These are phyloP conservation scores for Cygnus olor DNA, from an alignment of 2,797 vertebrate genomes.

Conservation along the genomic window DNA sequence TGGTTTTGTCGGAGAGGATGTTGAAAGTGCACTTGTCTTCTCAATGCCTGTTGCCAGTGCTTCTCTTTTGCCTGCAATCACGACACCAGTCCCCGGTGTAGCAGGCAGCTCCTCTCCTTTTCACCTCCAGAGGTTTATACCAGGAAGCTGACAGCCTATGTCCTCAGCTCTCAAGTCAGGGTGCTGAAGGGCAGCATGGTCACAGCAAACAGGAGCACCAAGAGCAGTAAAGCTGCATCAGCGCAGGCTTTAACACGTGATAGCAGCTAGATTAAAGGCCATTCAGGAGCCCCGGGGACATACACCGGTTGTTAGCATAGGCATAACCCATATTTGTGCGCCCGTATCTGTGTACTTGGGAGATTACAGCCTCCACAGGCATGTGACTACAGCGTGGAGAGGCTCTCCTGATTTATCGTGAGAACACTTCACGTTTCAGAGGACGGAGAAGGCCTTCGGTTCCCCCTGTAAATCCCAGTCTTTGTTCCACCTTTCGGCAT, in stretches of 20 bases:
- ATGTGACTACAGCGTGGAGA: neutral
- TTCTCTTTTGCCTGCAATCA: neutral
- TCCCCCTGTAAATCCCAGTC: neutral
- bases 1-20: neutral
- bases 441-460: neutral
- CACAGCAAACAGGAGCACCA: neutral
- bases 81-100: neutral
- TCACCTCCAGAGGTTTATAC: neutral
- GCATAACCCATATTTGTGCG: slow-evolving; percentile 19
- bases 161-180: neutral
- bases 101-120: neutral
- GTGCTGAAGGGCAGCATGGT: fast-evolving
- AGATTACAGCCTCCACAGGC: slow-evolving; percentile 34
- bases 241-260: neutral
- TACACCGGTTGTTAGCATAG: neutral
- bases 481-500: neutral
- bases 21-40: neutral
- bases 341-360: slow-evolving; percentile 44
- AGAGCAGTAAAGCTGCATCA: neutral
- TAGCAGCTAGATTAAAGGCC: neutral
- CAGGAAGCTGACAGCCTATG: neutral
- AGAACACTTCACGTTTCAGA: neutral
- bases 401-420: neutral
- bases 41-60: neutral
- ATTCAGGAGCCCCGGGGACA: neutral